A percentile compares a stretch with the other conserved stretches of the same genome.
phyloP scores from a whole-genome alignment of 2,797 vertebrate genomes.

The Schizothorax lantsangensis region DNA sequence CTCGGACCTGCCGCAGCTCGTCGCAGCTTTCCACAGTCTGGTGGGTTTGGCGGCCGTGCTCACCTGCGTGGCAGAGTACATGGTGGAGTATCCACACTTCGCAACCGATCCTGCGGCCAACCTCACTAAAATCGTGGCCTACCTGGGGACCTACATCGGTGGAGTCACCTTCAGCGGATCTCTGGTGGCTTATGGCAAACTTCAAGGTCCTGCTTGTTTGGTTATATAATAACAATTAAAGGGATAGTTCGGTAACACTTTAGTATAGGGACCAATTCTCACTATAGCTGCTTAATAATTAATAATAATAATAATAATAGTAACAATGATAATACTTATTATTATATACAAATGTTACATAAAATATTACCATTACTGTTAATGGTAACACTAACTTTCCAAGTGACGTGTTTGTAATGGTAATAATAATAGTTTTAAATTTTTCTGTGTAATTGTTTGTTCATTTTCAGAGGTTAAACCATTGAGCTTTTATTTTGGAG shows the following conservation, averaged over 20 bases:
- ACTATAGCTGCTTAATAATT: background rate
- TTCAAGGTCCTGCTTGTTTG: constrained; percentile 72
- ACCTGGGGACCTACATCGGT: constrained; percentile 80
- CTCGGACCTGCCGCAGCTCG: constrained; percentile 83
- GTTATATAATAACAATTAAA: background rate
- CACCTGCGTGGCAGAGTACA: constrained; percentile 78
- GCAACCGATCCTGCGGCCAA: constrained; percentile 78
- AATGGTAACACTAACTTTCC: background rate
- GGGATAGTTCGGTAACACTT: background rate
- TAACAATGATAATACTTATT: background rate
- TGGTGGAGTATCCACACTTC: constrained; percentile 83
- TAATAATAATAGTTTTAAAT: too few relatives aligned
- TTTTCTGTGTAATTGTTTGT: background rate
- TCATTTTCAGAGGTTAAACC: background rate
- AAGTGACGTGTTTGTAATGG: background rate
- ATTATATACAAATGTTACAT: background rate
- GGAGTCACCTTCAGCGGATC: constrained; percentile 83
- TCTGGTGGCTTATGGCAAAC: constrained; percentile 80
- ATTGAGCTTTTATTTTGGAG: background rate
- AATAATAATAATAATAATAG: background rate
- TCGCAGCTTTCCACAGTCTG: constrained; percentile 87
- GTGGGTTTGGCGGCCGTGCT: constrained; percentile 81
- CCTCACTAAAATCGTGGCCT: constrained; percentile 78
- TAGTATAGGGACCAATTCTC: background rate
- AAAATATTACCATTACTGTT: background rate